Evolutionary conservation across 1,140 invertebrate species (phyloP).

Genomic region (Nasonia longicornis): DNA sequence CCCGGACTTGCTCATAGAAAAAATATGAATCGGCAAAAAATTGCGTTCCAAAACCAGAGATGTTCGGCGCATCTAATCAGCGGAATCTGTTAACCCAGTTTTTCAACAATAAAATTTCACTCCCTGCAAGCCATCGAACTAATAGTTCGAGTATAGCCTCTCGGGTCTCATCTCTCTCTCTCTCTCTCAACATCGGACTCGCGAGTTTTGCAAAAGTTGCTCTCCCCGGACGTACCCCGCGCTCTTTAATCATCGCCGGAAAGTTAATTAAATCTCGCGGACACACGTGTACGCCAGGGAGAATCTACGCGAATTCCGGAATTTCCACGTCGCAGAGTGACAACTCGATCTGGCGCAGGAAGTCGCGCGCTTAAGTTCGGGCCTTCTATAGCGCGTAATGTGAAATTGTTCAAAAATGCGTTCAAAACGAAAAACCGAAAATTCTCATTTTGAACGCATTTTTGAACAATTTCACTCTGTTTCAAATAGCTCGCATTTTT

Average conservation of each 20-base stretch:
- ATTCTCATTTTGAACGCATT: too few relatives aligned
- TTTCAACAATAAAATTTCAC: background rate
- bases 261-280: background rate
- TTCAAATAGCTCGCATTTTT: too few relatives aligned
- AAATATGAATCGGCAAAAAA: too few relatives aligned
- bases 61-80: background rate
- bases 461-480: too few relatives aligned
- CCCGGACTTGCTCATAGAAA: too few relatives aligned
- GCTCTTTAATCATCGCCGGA: background rate
- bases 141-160: background rate
- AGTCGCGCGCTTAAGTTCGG: background rate
- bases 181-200: too few relatives aligned
- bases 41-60: background rate
- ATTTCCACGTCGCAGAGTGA: slow-evolving; percentile 4
- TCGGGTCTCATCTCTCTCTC: background rate
- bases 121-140: background rate
- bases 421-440: too few relatives aligned
- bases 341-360: slow-evolving; percentile 12
- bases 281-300: background rate
- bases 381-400: background rate
- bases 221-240: background rate
- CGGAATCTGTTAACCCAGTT: slow-evolving; percentile 31
- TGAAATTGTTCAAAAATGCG: too few relatives aligned
- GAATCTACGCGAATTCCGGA: background rate
- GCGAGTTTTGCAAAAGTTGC: background rate